Evolutionary conservation across 2,797 vertebrate species (phyloP).

Genomic region (Selene dorsalis): DNA sequence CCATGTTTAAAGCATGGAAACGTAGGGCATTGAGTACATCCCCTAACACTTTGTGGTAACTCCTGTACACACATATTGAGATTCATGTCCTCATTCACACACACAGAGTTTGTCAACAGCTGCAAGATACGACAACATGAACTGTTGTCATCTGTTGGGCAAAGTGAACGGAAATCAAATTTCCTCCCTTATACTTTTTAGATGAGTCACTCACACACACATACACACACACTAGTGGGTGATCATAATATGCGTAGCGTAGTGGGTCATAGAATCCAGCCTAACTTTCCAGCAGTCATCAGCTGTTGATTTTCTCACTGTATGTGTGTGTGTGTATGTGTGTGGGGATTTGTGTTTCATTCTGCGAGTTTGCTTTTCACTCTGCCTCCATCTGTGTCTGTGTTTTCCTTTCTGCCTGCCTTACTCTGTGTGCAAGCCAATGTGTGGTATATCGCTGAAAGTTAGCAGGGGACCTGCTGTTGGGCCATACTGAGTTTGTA

Average conservation of each 20-base stretch:
- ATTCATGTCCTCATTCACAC: slow-evolving; percentile 30
- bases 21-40: neutral
- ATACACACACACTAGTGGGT: slow-evolving; percentile 26
- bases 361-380: slow-evolving; percentile 3
- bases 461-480: neutral
- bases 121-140: slow-evolving; percentile 56
- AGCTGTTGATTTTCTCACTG: slow-evolving; percentile 70
- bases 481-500: slow-evolving; percentile 2
- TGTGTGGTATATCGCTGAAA: neutral
- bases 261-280: slow-evolving; percentile 42
- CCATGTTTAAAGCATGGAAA: neutral
- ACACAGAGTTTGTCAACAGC: slow-evolving; percentile 63
- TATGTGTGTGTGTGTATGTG: slow-evolving; percentile 12
- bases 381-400: slow-evolving; percentile 16
- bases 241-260: slow-evolving; percentile 42
- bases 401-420: neutral
- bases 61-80: slow-evolving; percentile 16
- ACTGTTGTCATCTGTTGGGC: slow-evolving; percentile 62
- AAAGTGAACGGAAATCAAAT: slow-evolving; percentile 66
- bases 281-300: slow-evolving; percentile 66
- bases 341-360: slow-evolving; percentile 9
- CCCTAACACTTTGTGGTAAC: neutral
- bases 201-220: slow-evolving; percentile 55
- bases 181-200: slow-evolving; percentile 58
- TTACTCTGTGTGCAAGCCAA: neutral